Evolutionary conservation across 2,113 vertebrate genomes (phyloP), one percentile per base, ranked within the genome.

Genomic region (Scortum barcoo): DNA sequence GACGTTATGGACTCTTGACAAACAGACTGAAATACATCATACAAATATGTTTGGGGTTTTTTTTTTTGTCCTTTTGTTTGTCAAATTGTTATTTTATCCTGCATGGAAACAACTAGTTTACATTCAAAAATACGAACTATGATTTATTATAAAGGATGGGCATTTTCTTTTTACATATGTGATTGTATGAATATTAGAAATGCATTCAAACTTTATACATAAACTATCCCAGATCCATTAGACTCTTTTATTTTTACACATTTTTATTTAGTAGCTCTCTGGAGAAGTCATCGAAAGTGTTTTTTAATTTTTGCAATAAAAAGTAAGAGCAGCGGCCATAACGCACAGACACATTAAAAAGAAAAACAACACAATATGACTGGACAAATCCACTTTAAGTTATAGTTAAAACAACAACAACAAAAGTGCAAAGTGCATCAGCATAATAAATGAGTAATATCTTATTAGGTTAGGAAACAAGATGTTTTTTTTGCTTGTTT

Each of bases 401-500:
- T 6, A 7, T 8, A 22, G 2, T 24, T 28, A 14, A 22, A 57
- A 46, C 17, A 7, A 28, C 26, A n/a, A 56, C 0, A 72, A 6
- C 16, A 36, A 53, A 12, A 51, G 82, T 38, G 48, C 48, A 80
- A 86, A 76, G 76, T 76, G 85, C 76, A 80, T 14, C 42, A 36
- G 26, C 17, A 58, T 20, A 42, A 82, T 62, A 60, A 74, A 68
- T 5, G 7, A 42, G 30, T 60, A 53, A 72, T 74, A 65, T 48
- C 12, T 50, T 2, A 78, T 8, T 33, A 30, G 16, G 50, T 12
- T 22, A 22, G 42, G 5, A 63, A 58, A 66, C 3, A 8, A 60
- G 12, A 0, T 11, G 2, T 51, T 63, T n/a, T n/a, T n/a, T n/a
- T n/a, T n/a, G n/a, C n/a, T n/a, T n/a, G n/a, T n/a, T n/a, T n/a